These are phyloP conservation scores for Cyclopterus lumpus DNA, from an alignment of 2,797 vertebrate species.

Conservation along the genomic window DNA sequence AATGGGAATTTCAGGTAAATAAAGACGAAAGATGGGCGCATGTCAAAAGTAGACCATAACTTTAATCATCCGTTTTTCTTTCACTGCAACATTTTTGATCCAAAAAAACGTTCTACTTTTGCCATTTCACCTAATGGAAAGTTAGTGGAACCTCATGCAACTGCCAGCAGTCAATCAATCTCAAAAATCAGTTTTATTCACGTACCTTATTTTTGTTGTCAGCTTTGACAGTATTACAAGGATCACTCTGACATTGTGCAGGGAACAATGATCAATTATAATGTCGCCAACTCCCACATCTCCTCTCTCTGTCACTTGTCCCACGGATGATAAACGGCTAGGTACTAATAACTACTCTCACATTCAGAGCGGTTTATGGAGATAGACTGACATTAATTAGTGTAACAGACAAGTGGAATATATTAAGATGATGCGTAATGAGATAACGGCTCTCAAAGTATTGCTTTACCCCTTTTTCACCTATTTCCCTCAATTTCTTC, in stretches of 20 bases:
- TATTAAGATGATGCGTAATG: slow-evolving; percentile 60
- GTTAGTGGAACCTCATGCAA: slow-evolving; percentile 32
- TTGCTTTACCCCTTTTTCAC: slow-evolving; percentile 22
- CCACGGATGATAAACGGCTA: slow-evolving; percentile 65
- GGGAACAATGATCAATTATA: slow-evolving; percentile 80
- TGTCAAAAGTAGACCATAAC: slow-evolving; percentile 3
- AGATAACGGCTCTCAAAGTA: slow-evolving; percentile 35
- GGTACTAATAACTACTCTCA: slow-evolving; percentile 70
- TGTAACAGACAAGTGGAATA: slow-evolving; percentile 66
- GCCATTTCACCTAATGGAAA: slow-evolving; percentile 42
- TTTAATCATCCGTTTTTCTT: slow-evolving; percentile 38
- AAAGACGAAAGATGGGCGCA: not conserved
- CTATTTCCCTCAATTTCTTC: slow-evolving; percentile 34
- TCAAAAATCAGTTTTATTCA: slow-evolving; percentile 64
- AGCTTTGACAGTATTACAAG: slow-evolving; percentile 62
- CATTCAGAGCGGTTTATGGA: slow-evolving; percentile 56
- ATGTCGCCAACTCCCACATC: slow-evolving; percentile 68
- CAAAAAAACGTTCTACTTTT: slow-evolving; percentile 43
- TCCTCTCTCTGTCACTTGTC: slow-evolving; percentile 64
- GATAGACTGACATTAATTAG: slow-evolving; percentile 68
- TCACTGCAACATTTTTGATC: slow-evolving; percentile 20
- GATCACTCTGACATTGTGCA: slow-evolving; percentile 64
- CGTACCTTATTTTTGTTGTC: slow-evolving; percentile 68
- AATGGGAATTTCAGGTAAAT: slow-evolving; percentile 11
- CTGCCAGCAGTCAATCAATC: slow-evolving; percentile 58